Percentiles rank a stretch among this genome's conserved stretches.
phyloP scores from a whole-genome alignment of 2,797 vertebrate species.

The Eidolon dupreanum region DNA sequence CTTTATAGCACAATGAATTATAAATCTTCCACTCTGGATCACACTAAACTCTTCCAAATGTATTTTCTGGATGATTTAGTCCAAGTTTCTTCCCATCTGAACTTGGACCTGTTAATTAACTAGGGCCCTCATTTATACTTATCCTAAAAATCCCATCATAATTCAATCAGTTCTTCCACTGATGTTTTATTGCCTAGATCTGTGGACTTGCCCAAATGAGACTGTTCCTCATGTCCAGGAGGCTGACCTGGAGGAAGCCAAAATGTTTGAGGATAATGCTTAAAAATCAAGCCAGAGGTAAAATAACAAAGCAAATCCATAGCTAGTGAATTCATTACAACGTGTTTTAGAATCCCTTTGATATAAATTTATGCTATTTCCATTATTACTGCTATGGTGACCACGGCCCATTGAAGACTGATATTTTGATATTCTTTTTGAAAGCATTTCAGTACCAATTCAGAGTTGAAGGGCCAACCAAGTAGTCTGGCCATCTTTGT shows the following conservation, averaged over 20 bases:
- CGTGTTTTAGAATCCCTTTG: background rate
- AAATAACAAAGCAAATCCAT: background rate
- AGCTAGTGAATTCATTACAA: background rate
- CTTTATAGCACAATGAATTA: conserved; percentile 72
- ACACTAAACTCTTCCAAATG: conserved; percentile 82
- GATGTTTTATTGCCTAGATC: conserved; percentile 71
- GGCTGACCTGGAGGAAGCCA: conserved; percentile 44
- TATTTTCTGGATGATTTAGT: conserved; percentile 79
- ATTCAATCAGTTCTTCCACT: conserved; percentile 63
- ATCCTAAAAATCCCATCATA: conserved; percentile 78
- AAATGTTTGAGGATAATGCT: background rate
- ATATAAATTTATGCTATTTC: background rate
- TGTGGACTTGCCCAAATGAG: conserved; percentile 36
- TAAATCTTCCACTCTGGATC: conserved; percentile 82
- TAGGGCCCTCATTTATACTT: conserved; percentile 61
- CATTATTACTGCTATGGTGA: background rate
- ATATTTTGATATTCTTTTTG: background rate
- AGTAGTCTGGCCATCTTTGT: background rate
- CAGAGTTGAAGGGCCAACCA: background rate
- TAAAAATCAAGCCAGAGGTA: background rate
- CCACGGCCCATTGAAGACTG: background rate
- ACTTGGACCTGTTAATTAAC: conserved; percentile 70
- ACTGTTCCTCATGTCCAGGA: conserved; percentile 33
- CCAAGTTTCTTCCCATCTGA: conserved; percentile 67
- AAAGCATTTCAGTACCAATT: background rate